Evolutionary conservation across 2,113 vertebrate genomes (phyloP).

Genomic region (Campylomormyrus numenius): DNA sequence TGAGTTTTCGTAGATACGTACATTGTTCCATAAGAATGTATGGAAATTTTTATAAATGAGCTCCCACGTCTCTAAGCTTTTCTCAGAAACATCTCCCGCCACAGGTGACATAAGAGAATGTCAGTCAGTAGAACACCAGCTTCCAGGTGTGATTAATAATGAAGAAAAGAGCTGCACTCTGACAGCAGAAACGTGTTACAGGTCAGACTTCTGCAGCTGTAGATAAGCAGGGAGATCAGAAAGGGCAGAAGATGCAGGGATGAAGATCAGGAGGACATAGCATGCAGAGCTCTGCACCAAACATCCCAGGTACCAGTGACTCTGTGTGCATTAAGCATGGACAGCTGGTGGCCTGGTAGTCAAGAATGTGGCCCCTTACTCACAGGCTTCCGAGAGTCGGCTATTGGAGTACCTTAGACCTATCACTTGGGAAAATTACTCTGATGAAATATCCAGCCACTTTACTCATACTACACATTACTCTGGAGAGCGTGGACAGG

Average conservation of each 20-base stretch:
- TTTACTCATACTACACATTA: not conserved
- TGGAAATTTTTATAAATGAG: not conserved
- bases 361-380: not conserved
- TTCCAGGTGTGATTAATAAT: not conserved
- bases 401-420: not conserved
- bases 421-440: not conserved
- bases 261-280: not conserved
- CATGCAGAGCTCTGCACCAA: not conserved
- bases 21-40: not conserved
- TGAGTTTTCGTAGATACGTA: not conserved
- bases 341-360: not conserved
- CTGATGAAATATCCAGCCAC: not conserved
- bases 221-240: not conserved
- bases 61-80: not conserved
- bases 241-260: not conserved
- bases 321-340: not conserved
- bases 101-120: not conserved
- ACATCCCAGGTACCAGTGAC: not conserved
- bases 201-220: not conserved
- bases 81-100: not conserved
- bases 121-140: not conserved
- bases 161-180: not conserved
- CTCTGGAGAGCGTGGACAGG: not conserved
- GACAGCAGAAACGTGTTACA: not conserved
- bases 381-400: not conserved